These are phyloP conservation scores for Caenorhabditis tropicalis DNA, from an alignment of 1,140 invertebrate genomes.

Conservation along the genomic window DNA sequence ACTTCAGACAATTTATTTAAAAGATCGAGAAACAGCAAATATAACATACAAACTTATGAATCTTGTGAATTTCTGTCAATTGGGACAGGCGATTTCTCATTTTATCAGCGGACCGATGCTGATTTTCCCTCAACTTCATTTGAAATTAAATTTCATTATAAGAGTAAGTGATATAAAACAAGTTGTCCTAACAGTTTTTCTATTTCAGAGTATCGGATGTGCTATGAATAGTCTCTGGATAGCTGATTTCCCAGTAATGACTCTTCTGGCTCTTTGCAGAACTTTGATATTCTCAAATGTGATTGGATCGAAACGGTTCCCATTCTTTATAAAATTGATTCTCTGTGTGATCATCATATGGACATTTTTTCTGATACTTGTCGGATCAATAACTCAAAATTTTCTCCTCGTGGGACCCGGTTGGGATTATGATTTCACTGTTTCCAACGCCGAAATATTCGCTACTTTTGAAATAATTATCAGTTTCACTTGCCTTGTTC, in stretches of 20 bases:
- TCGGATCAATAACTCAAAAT: not conserved
- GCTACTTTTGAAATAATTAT: not conserved
- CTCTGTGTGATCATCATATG: not conserved
- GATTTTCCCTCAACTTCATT: not conserved
- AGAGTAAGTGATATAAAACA: not conserved
- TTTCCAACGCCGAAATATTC: not conserved
- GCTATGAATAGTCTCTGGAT: slow-evolving; percentile 11
- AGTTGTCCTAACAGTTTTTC: not conserved
- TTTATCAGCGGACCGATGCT: not conserved
- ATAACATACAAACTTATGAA: not conserved
- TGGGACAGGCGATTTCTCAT: not conserved
- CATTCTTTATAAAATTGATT: not conserved
- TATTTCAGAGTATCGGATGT: not conserved
- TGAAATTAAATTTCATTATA: not conserved
- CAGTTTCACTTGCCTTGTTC: not conserved
- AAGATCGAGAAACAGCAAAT: not conserved
- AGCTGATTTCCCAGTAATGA: not conserved
- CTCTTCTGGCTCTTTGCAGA: not conserved
- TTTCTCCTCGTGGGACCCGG: not conserved
- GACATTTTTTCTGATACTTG: not conserved
- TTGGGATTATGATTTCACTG: not conserved
- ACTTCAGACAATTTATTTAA: not conserved
- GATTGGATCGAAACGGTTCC: not conserved
- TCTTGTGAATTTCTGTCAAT: not conserved
- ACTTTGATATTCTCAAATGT: slow-evolving; percentile 11